Base-by-base conservation (phyloP, 2,797 vertebrate species). In the Melanotaenia nigrans region DNA sequence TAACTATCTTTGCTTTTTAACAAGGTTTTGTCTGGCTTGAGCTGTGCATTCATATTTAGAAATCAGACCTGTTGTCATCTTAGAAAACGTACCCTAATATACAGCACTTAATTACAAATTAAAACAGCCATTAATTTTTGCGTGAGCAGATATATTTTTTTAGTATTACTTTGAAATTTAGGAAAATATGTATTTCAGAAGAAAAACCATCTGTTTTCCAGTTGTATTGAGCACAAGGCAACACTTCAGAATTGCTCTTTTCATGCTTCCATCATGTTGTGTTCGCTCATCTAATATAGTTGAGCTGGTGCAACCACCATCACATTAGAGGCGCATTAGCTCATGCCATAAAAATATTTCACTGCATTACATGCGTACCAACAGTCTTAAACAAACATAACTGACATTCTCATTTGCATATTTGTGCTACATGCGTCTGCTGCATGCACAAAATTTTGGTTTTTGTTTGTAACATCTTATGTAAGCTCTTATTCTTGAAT, bases 391-490 rank as follows among this genome's bases (percentile, higher is more conserved):
- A 36, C 73, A 71, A 75, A 72, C 85, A 89, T 84, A 70, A 71
- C 64, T 81, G 74, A 70, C 78, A 78, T 82, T 79, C 71, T 83
- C 25, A 63, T 57, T 77, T 35, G 61, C 67, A 61, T 57, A 68
- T 55, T 30, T 71, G 35, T 57, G 61, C 45, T 36, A 45, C 33
- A 22, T 59, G 66, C 54, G 57, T 66, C 28, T 25, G 28, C 25
- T 40, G 55, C 56, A 35, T 30, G 32, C 36, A 64, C 60, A 47
- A 47, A 25, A 25, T 1, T 13, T 64, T 33, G 40, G 12, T n/a
- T 55, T 47, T 71, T 51, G 13, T 12, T 28, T 0, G 16, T 60
- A 58, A 7, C 66, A 53, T 30, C 57, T 75, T 32, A 35, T 30
- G 60, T 32, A 20, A 68, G 65, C 57, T 61, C 75, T 85, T 28